A percentile compares a stretch with the other conserved stretches of the same genome.
These are phyloP conservation scores for Belgica antarctica DNA, from an alignment of 2,888 invertebrate genomes.

Conservation along the genomic window DNA sequence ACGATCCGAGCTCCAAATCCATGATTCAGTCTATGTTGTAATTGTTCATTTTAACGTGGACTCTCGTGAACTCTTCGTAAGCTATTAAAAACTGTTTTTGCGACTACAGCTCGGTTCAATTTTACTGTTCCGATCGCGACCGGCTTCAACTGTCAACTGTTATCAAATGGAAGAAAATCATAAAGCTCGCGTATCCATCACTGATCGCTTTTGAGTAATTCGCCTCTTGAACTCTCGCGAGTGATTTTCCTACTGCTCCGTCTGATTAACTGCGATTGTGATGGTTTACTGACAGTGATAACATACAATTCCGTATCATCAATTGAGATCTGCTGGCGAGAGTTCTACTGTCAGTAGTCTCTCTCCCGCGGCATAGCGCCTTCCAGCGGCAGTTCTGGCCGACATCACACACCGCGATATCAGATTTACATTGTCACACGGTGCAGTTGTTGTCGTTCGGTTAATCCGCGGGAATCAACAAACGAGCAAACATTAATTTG, in stretches of 20 bases:
- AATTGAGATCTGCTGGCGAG: not conserved
- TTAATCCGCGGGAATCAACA: not conserved
- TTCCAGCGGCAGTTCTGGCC: no score
- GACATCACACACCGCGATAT: no score
- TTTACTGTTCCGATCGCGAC: conserved; percentile 32
- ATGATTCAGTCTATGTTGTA: conserved; percentile 4
- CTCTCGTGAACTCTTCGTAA: no score
- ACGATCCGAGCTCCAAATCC: not conserved
- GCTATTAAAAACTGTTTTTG: no score
- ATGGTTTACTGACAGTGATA: not conserved
- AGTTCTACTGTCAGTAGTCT: not conserved
- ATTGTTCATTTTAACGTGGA: no score
- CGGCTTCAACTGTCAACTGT: conserved; percentile 30
- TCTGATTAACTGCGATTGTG: conserved; percentile 4
- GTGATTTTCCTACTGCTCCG: not conserved
- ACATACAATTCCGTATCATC: not conserved
- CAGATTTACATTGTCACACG: not conserved
- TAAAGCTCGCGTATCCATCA: conserved; percentile 9
- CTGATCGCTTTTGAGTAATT: conserved; percentile 5
- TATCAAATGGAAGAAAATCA: conserved; percentile 10
- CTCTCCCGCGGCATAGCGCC: not conserved
- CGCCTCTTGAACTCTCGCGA: not conserved
- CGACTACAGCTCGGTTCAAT: not conserved
- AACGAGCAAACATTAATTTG: not conserved
- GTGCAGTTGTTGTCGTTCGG: not conserved